Evolutionary conservation across 1,140 invertebrate genomes (phyloP).

Genomic region (Tetramorium alpestre): DNA sequence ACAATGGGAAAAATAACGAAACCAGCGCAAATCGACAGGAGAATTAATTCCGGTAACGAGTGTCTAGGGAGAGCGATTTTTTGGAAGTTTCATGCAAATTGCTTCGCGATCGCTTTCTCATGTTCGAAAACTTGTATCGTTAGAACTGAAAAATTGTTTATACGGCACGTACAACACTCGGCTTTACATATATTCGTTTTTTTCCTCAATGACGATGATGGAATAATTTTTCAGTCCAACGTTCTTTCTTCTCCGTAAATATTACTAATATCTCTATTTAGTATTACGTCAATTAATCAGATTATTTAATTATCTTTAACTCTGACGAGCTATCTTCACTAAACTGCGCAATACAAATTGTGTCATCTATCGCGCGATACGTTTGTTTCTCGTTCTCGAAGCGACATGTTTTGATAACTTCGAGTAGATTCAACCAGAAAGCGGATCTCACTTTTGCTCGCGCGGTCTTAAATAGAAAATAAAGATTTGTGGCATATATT

Average conservation of each 20-base stretch:
- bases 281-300: not conserved
- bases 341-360: not conserved
- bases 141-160: not conserved
- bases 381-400: not conserved
- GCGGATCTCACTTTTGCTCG: conserved; percentile 10
- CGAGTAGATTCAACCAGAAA: not conserved
- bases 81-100: conserved; percentile 56
- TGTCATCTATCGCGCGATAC: not conserved
- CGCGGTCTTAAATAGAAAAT: conserved; percentile 51
- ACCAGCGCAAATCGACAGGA: conserved; percentile 57
- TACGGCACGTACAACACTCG: not conserved
- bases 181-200: not conserved
- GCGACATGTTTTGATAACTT: conserved; percentile 23
- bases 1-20: conserved; percentile 44
- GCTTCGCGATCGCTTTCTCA: conserved; percentile 48
- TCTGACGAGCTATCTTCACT: not conserved
- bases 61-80: conserved; percentile 50
- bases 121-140: not conserved
- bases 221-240: not conserved
- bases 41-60: conserved; percentile 63
- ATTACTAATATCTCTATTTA: not conserved
- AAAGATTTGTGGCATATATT: conserved; percentile 34
- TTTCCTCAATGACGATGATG: not conserved
- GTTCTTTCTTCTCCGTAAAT: not conserved
- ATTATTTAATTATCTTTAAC: not conserved